phyloP scores from a whole-genome alignment of 2,113 vertebrate genomes.

The Cynopterus brachyotis region DNA sequence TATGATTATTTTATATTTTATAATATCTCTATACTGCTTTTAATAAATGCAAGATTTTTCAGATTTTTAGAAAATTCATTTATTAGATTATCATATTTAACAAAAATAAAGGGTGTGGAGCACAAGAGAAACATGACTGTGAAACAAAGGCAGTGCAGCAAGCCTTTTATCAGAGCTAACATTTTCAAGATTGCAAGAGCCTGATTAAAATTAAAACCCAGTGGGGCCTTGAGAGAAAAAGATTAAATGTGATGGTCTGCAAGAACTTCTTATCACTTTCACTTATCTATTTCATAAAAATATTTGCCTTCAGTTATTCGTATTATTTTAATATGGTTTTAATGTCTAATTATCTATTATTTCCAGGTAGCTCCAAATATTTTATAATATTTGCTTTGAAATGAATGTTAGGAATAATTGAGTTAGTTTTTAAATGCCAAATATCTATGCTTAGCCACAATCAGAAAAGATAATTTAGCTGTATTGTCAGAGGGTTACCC shows the following conservation, averaged over 20 bases:
- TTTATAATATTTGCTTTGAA: not conserved
- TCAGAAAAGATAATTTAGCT: not conserved
- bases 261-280: not conserved
- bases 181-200: not conserved
- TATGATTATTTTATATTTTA: not conserved
- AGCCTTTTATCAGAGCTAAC: not conserved
- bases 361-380: not conserved
- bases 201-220: not conserved
- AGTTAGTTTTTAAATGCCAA: not conserved
- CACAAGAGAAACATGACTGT: not conserved
- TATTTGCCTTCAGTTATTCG: not conserved
- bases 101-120: not conserved
- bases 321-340: not conserved
- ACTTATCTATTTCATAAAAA: not conserved
- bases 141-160: not conserved
- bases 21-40: not conserved
- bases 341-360: not conserved
- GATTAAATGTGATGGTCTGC: not conserved
- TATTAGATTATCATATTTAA: not conserved
- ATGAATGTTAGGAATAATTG: not conserved
- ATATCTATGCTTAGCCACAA: not conserved
- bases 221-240: not conserved
- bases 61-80: not conserved
- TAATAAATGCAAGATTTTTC: not conserved
- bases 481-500: not conserved